Conservation (phyloP, 2,797 vertebrate species). For the Ceryle rudis region DNA sequence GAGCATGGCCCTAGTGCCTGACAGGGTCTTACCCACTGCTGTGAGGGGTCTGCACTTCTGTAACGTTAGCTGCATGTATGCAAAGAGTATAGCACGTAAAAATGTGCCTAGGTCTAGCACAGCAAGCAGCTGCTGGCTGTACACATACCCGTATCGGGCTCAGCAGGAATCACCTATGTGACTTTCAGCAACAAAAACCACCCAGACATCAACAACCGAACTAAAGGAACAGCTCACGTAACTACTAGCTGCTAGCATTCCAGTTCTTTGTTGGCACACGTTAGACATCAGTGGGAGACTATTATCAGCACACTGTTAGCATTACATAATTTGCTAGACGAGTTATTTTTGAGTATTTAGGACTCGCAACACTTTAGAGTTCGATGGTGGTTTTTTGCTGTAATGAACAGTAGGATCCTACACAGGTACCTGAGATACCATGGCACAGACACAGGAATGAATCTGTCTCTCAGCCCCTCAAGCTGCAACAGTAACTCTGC, state of each 20-base stretch:
- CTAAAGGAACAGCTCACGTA: background rate
- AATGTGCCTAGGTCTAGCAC: accelerated
- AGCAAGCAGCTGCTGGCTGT: background rate
- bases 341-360: background rate
- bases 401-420: background rate
- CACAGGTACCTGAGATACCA: background rate
- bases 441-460: background rate
- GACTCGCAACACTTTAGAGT: background rate
- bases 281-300: background rate
- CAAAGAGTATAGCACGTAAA: background rate
- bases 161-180: background rate
- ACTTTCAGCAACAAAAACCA: background rate
- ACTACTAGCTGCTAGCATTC: background rate
- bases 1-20: background rate
- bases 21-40: background rate
- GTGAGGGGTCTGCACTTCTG: background rate
- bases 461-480: background rate
- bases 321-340: background rate
- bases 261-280: background rate
- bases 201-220: background rate
- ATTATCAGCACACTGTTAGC: background rate
- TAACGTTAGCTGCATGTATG: background rate
- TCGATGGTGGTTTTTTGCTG: background rate
- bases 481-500: background rate
- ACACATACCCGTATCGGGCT: background rate